Percentiles rank a stretch among this genome's conserved stretches.
Evolutionary conservation across 2,797 vertebrate genomes (phyloP).

Genomic region (Anolis apletophallus): DNA sequence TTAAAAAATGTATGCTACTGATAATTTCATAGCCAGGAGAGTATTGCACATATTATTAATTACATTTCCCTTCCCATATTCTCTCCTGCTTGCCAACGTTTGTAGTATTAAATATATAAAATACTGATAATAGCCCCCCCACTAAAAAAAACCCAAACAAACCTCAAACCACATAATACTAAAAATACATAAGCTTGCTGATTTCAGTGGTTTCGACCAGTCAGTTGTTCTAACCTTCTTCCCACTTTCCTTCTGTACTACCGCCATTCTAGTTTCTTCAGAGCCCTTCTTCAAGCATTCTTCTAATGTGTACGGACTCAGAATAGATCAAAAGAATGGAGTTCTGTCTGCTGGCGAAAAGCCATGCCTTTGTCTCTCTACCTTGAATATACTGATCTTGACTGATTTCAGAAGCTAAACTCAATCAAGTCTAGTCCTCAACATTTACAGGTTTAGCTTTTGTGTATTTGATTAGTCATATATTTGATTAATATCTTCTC

Average conservation of each 20-base stretch:
- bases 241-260: no score
- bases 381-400: no score
- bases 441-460: no score
- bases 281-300: not conserved
- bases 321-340: not conserved
- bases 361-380: not conserved
- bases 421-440: no score
- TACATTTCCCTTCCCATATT: slow-evolving; percentile 64
- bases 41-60: slow-evolving; percentile 71
- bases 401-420: no score
- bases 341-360: not conserved
- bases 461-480: no score
- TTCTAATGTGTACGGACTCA: not conserved
- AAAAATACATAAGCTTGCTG: not conserved
- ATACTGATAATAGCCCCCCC: not conserved
- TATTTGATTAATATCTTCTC: no score
- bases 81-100: slow-evolving; percentile 24
- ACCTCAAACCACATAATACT: not conserved
- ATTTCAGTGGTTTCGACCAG: not conserved
- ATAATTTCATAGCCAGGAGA: slow-evolving; percentile 76
- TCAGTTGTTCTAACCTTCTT: not conserved
- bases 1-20: slow-evolving; percentile 75
- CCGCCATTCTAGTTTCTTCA: not conserved
- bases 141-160: not conserved
- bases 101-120: slow-evolving; percentile 21